Conservation (phyloP, 2,888 invertebrate genomes). For the Cataglyphis altisquamis region DNA sequence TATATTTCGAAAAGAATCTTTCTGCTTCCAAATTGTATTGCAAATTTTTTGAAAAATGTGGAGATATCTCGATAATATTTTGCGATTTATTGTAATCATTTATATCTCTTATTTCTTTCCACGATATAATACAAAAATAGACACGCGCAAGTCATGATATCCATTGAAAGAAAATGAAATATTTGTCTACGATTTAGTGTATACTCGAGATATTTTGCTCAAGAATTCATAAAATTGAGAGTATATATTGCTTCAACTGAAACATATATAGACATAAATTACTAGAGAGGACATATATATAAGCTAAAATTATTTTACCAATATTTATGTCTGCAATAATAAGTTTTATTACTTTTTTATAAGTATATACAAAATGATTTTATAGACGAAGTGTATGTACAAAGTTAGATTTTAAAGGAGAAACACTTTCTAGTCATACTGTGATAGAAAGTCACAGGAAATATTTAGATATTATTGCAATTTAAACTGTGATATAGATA, state of each 20-base stretch:
- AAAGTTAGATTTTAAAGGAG: background rate
- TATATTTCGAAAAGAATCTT: background rate
- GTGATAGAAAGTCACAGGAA: conserved; percentile 15
- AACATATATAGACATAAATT: background rate
- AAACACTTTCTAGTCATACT: conserved; percentile 44
- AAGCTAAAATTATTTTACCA: background rate
- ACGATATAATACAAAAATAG: background rate
- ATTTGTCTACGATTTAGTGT: background rate
- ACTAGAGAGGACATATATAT: background rate
- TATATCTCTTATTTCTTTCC: conserved; percentile 13
- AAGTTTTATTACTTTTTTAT: conserved; percentile 31
- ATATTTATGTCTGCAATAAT: conserved; percentile 1
- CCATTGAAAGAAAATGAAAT: conserved; percentile 1
- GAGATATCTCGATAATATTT: background rate
- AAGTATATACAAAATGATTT: conserved; percentile 17
- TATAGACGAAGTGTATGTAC: conserved; percentile 9
- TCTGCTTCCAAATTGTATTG: conserved; percentile 31
- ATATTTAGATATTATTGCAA: conserved; percentile 35
- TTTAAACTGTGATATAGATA: conserved; percentile 53
- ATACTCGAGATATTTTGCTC: conserved; percentile 16
- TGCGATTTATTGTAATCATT: conserved; percentile 17
- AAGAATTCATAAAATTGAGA: conserved; percentile 23
- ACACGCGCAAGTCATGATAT: background rate
- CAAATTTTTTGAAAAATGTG: background rate
- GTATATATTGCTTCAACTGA: background rate